These are phyloP conservation scores for Acheta domesticus DNA, from an alignment of 2,888 invertebrate genomes.

Conservation along the genomic window DNA sequence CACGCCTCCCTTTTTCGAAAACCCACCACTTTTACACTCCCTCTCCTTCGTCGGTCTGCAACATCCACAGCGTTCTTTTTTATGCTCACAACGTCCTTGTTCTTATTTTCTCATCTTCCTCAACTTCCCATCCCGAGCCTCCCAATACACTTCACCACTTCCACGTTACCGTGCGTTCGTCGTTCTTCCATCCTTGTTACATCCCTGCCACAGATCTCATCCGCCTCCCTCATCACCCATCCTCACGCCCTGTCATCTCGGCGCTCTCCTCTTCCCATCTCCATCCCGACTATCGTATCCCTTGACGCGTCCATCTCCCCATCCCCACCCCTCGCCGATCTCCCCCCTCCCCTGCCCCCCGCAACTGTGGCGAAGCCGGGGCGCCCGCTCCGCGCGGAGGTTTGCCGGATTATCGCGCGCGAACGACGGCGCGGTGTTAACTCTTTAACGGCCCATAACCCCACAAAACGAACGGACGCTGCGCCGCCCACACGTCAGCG, in stretches of 20 bases:
- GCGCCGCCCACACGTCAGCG: not conserved
- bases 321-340: not conserved
- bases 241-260: not conserved
- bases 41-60: no score
- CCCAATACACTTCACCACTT: no score
- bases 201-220: not conserved
- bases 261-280: not conserved
- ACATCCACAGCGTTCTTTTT: no score
- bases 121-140: no score
- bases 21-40: no score
- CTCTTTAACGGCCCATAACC: constrained; percentile 18
- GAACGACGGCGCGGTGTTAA: not conserved
- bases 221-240: not conserved
- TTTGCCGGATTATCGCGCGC: not conserved
- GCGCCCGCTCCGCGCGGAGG: not conserved
- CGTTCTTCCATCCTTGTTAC: no score
- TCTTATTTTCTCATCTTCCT: no score
- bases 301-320: not conserved
- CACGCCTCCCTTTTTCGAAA: no score
- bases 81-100: no score
- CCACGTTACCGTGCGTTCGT: no score
- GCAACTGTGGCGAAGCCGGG: not conserved
- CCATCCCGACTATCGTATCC: not conserved
- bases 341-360: not conserved
- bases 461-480: not conserved